Conservation (phyloP, 2,797 vertebrate species). For the Pangasius krempfi region DNA sequence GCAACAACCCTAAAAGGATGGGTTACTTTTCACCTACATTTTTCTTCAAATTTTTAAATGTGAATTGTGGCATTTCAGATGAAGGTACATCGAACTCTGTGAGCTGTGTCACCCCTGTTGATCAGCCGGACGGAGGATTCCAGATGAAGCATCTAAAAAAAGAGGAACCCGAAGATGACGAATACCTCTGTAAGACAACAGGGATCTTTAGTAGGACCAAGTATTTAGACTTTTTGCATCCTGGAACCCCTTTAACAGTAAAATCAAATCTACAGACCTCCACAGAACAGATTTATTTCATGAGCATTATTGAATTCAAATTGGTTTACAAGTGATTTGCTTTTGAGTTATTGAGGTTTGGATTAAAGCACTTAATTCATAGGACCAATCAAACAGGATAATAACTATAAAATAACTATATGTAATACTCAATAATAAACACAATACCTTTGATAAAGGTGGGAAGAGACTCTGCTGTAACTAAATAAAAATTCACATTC, state of each 20-base stretch:
- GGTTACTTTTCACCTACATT: neutral
- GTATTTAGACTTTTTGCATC: neutral
- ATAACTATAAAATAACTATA: neutral
- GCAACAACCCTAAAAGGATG: neutral
- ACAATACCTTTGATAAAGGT: neutral
- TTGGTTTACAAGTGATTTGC: neutral
- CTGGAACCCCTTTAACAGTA: neutral
- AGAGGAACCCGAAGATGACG: neutral
- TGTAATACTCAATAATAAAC: neutral
- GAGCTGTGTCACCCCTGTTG: neutral
- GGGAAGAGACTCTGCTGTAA: neutral
- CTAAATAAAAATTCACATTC: neutral
- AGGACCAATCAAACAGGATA: neutral
- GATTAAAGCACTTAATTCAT: neutral
- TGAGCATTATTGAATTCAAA: neutral
- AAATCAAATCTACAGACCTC: neutral
- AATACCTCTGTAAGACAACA: conserved; percentile 15
- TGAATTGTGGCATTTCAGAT: conserved; percentile 9
- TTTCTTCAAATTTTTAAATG: neutral
- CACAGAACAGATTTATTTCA: neutral
- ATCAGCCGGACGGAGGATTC: neutral
- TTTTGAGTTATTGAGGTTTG: neutral
- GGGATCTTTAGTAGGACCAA: neutral
- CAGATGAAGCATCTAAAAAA: neutral
- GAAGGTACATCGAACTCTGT: neutral